phyloP scores from a whole-genome alignment of 2,113 vertebrate species.

The Melanerpes formicivorus region DNA sequence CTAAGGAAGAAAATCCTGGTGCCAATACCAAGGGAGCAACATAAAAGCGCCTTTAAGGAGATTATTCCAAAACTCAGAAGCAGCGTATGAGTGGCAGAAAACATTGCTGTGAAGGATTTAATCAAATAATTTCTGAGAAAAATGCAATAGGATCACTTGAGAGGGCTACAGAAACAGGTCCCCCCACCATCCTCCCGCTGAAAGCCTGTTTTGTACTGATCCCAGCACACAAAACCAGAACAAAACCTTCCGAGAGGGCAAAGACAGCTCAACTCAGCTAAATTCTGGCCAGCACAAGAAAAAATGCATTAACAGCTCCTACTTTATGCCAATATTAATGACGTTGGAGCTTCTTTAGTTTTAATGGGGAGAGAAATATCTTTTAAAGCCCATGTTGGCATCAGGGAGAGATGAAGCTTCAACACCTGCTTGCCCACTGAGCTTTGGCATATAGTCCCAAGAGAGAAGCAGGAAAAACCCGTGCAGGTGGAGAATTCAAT shows the following conservation, averaged over 20 bases:
- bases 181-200: not conserved
- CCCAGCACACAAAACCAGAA: not conserved
- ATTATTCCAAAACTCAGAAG: constrained; percentile 1
- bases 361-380: not conserved
- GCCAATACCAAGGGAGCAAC: not conserved
- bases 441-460: rapidly evolving
- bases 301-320: not conserved
- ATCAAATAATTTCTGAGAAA: not conserved
- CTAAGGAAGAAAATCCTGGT: not conserved
- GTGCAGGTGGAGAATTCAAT: not conserved
- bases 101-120: not conserved
- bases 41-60: not conserved
- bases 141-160: not conserved
- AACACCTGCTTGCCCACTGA: not conserved
- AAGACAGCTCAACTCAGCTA: constrained; percentile 12
- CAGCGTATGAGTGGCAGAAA: not conserved
- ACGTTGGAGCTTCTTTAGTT: not conserved
- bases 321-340: not conserved
- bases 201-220: not conserved
- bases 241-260: not conserved
- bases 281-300: not conserved
- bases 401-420: not conserved
- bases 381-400: not conserved
- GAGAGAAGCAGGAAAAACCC: not conserved
- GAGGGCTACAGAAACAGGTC: not conserved